Base-by-base conservation (phyloP, 2,113 vertebrate species). In the Oncorhynchus clarkii region DNA sequence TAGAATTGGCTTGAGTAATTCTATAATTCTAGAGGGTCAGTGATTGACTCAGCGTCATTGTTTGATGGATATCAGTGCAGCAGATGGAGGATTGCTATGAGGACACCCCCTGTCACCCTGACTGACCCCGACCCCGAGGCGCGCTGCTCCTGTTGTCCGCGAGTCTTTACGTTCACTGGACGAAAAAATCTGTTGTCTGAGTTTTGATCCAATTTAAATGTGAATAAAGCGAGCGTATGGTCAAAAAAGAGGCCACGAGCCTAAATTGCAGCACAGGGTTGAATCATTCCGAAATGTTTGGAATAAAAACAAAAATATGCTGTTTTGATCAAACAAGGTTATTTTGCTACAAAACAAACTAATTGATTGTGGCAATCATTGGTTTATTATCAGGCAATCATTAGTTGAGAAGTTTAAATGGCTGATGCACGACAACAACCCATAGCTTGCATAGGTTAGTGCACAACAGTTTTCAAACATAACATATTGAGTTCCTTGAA, bases 81-180 rank as follows among this genome's bases (percentile, higher is more conserved):
- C 92, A 93, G 92, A 93, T 93, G 92, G 92, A 91, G 89, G 75
- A 89, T 85, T 89, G 85, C 85, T 77, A 86, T 88, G 84, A 81
- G 70, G 27, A 65, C 73, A 75, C 74, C 74, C 82, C 75, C 75
- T 45, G 48, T 77, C 74, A 9, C 70, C 81, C 71, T 71, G 27
- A 22, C 12, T 6, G 12, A 48, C 77, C 77, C 71, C 67, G 76
- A 81, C 85, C 88, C 81, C 67, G 22, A 82, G 86, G 83, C 78
- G 78, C 74, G 66, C 73, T 73, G 62, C 39, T 73, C 86, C 72
- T 54, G 86, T 91, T 93, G 90, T 92, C 69, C 45, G 4, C 80
- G 39, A 69, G 80, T 80, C 83, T 90, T 73, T 76, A 82, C 85
- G 78, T 76, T 86, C 75, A 70, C 74, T 79, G 3, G 12, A 45